Evolutionary conservation across 2,797 vertebrate species (phyloP).

Genomic region (Luscinia luscinia): DNA sequence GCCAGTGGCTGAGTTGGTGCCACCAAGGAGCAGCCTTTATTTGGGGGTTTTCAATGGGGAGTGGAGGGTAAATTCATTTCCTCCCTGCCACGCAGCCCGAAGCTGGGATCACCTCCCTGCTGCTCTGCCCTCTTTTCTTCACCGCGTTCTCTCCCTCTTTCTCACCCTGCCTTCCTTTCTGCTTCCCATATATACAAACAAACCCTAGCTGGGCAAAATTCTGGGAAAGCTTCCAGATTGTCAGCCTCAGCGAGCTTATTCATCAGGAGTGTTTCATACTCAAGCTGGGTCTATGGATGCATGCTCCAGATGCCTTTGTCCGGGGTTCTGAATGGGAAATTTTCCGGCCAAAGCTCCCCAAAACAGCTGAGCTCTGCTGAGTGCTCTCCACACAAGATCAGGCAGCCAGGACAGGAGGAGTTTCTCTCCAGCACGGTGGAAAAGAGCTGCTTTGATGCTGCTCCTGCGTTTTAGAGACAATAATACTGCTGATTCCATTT

Average conservation of each 20-base stretch:
- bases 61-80: not conserved
- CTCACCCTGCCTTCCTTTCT: not conserved
- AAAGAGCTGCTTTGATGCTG: not conserved
- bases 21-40: not conserved
- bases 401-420: not conserved
- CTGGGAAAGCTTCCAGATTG: conserved; percentile 55
- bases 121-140: not conserved
- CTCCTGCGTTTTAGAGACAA: not conserved
- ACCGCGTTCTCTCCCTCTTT: not conserved
- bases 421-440: not conserved
- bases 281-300: conserved; percentile 28
- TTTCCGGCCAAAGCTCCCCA: not conserved
- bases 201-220: conserved; percentile 39
- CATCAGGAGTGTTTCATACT: conserved; percentile 46
- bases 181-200: conserved; percentile 28
- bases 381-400: not conserved
- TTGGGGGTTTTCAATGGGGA: not conserved
- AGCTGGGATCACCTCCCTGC: not conserved
- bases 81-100: not conserved
- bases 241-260: conserved; percentile 60
- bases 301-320: conserved; percentile 56
- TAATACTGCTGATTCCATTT: not conserved
- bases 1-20: not conserved
- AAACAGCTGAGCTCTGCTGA: conserved; percentile 44
- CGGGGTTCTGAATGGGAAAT: conserved; percentile 29